phyloP scores from a whole-genome alignment of 2,888 invertebrate genomes.

The Smittia sp. region DNA sequence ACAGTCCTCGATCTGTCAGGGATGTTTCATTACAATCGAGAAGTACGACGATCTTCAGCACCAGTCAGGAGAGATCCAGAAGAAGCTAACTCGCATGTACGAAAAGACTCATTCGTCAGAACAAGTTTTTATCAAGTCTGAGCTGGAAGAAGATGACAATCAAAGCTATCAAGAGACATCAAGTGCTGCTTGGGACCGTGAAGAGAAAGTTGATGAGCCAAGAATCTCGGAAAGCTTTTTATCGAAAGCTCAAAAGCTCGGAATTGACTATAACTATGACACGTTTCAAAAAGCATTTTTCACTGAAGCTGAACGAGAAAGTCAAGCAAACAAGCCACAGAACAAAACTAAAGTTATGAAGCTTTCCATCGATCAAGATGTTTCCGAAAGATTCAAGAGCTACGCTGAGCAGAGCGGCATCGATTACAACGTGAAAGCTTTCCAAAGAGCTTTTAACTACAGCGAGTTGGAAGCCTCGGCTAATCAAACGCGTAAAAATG shows the following conservation, averaged over 20 bases:
- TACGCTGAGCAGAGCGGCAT: neutral
- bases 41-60: neutral
- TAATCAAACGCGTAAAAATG: neutral
- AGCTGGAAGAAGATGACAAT: neutral
- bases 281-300: conserved; percentile 30
- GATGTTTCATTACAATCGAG: conserved; percentile 6
- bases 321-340: neutral
- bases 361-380: neutral
- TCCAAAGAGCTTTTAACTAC: neutral
- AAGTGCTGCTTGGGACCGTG: neutral
- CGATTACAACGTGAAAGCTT: neutral
- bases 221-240: conserved; percentile 21
- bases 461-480: neutral
- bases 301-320: neutral
- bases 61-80: neutral
- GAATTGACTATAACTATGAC: conserved; percentile 6
- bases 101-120: neutral
- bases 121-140: neutral
- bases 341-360: neutral
- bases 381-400: neutral
- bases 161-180: neutral
- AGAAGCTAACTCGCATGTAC: neutral
- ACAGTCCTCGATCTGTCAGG: conserved; percentile 1
- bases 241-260: neutral
- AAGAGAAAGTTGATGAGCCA: neutral